Percentiles rank a stretch among this genome's conserved stretches.
Evolutionary conservation across 2,888 invertebrate species (phyloP).

Genomic region (Bellardia bayeri): DNA sequence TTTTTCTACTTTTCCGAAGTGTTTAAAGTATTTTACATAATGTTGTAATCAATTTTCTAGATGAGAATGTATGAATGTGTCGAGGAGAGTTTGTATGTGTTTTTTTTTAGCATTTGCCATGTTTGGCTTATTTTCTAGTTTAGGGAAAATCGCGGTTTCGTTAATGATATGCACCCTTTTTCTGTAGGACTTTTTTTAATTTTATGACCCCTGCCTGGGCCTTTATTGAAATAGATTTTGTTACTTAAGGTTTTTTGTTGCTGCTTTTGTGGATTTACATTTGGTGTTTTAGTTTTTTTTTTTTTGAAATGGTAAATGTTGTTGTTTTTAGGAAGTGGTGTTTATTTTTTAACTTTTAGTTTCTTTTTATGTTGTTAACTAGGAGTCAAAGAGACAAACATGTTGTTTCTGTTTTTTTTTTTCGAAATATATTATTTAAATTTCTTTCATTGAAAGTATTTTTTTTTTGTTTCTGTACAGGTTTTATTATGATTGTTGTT

Average conservation of each 20-base stretch:
- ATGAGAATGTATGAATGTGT: neutral
- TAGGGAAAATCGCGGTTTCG: slow-evolving; percentile 55
- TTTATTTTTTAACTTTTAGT: slow-evolving; percentile 47
- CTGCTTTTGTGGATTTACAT: slow-evolving; percentile 29
- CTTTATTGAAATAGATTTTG: slow-evolving; percentile 54
- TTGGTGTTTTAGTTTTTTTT: slow-evolving; percentile 44
- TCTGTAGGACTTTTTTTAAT: slow-evolving; percentile 48
- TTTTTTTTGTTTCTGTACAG: slow-evolving; percentile 17
- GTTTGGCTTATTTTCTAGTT: slow-evolving; percentile 6
- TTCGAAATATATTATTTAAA: slow-evolving; percentile 25
- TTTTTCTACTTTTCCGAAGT: neutral
- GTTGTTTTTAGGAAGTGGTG: neutral
- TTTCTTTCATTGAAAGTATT: slow-evolving; percentile 45
- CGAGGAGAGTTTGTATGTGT: neutral
- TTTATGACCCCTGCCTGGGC: slow-evolving; percentile 67
- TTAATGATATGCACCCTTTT: slow-evolving; percentile 83
- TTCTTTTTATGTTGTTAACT: slow-evolving; percentile 57
- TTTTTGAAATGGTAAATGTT: slow-evolving; percentile 8
- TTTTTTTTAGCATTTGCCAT: neutral
- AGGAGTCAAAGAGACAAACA: slow-evolving; percentile 65
- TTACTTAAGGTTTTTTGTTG: slow-evolving; percentile 45
- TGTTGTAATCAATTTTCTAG: slow-evolving; percentile 32
- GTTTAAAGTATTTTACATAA: slow-evolving; percentile 61
- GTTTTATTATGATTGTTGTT: slow-evolving; percentile 28
- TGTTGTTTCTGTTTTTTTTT: slow-evolving; percentile 25